Percentiles rank a stretch among this genome's conserved stretches.
Evolutionary conservation across 2,113 vertebrate genomes (phyloP).

Genomic region (Hiodon tergisus): DNA sequence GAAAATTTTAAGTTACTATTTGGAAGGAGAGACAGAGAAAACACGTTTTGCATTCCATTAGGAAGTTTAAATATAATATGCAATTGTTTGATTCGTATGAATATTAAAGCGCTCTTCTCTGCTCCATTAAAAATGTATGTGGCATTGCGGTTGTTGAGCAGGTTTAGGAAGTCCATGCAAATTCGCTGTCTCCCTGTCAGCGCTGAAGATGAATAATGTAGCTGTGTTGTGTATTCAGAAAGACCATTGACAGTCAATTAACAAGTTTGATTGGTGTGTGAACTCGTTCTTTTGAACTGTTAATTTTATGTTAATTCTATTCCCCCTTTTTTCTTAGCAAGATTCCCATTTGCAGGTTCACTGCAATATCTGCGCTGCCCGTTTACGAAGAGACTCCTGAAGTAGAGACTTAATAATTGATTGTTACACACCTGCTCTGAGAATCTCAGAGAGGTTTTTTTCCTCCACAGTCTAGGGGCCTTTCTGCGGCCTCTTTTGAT

Average conservation of each 20-base stretch:
- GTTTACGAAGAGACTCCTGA: conserved; percentile 83
- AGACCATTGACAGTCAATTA: conserved; percentile 99
- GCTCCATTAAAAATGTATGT: conserved; percentile 96
- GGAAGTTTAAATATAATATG: conserved; percentile 79
- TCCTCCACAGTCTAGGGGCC: conserved; percentile 76
- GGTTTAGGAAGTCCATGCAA: conserved; percentile 98
- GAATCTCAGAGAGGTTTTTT: conserved; percentile 83
- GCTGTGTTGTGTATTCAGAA: conserved; percentile 97
- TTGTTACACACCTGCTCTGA: conserved; percentile 98
- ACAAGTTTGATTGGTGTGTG: conserved; percentile 99
- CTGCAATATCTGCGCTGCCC: conserved; percentile 63
- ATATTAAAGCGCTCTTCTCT: conserved; percentile 87
- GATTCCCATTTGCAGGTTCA: conserved; percentile 78
- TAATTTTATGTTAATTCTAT: conserved; percentile 99
- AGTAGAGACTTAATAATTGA: conserved; percentile 97
- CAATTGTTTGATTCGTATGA: conserved; percentile 90
- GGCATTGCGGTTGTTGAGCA: conserved; percentile 98
- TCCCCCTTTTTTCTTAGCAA: conserved; percentile 70
- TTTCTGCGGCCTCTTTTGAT: conserved; percentile 86
- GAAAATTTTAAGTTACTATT: conserved; percentile 42
- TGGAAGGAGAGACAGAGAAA: conserved; percentile 38
- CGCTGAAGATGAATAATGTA: conserved; percentile 97
- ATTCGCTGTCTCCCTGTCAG: conserved; percentile 98
- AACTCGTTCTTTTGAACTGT: conserved; percentile 99
- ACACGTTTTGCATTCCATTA: conserved; percentile 56